Evolutionary conservation across 2,888 invertebrate species (phyloP).

Genomic region (Dusona sp.): DNA sequence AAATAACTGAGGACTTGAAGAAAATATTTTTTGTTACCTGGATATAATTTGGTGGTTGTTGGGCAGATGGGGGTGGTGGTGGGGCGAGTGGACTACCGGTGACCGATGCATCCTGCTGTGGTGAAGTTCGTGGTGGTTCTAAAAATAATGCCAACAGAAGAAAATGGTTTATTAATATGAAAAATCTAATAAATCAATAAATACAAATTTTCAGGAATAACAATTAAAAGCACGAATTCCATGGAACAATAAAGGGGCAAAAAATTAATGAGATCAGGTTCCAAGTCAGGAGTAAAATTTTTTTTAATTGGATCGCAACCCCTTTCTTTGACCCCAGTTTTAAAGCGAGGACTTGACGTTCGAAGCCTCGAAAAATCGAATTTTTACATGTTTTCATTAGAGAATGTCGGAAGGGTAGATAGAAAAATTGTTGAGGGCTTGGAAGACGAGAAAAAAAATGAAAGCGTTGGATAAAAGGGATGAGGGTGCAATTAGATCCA

Average conservation of each 20-base stretch:
- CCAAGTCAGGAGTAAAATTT: not conserved
- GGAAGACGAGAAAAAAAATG: constrained; percentile 6
- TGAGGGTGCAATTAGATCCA: constrained; percentile 39
- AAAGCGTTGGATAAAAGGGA: constrained; percentile 11
- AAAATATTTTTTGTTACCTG: constrained; percentile 76
- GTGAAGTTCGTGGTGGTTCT: constrained; percentile 92
- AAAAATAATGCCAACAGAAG: constrained; percentile 75
- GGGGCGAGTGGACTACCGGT: constrained; percentile 84
- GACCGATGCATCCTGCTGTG: constrained; percentile 90
- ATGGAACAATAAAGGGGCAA: not conserved
- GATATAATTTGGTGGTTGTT: constrained; percentile 81
- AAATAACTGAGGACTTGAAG: not conserved
- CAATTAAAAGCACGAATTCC: not conserved
- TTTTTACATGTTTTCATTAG: constrained; percentile 27
- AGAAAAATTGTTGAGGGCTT: not conserved
- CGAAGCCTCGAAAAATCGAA: not conserved
- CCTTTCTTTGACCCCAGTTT: not conserved
- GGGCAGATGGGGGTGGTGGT: constrained; percentile 83
- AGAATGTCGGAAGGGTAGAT: not conserved
- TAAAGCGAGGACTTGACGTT: not conserved
- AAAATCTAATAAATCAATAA: not conserved
- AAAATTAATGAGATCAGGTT: not conserved
- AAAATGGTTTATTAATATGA: not conserved
- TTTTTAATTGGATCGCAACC: not conserved
- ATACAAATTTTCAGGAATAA: not conserved